phyloP scores from a whole-genome alignment of 1,140 invertebrate genomes.

The Anastatus disparis region DNA sequence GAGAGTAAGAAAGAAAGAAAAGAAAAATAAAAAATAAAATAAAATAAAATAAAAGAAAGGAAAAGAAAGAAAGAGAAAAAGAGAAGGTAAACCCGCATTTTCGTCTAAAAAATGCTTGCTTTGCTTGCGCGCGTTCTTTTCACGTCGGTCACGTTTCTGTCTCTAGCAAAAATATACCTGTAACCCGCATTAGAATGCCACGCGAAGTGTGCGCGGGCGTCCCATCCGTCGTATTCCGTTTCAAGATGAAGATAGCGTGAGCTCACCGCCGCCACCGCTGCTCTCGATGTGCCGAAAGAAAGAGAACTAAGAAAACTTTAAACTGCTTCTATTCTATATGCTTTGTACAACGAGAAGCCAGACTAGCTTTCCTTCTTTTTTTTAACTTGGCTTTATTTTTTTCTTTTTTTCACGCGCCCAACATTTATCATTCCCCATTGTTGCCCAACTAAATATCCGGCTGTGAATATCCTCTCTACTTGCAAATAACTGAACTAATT shows the following conservation, averaged over 20 bases:
- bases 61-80: not conserved
- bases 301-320: not conserved
- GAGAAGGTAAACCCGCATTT: constrained; percentile 9
- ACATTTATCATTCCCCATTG: constrained; percentile 63
- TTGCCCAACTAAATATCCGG: constrained; percentile 61
- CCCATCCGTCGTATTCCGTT: constrained; percentile 57
- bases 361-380: too few relatives aligned
- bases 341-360: too few relatives aligned
- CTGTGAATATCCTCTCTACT: constrained; percentile 42
- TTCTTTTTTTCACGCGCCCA: too few relatives aligned
- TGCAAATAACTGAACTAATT: not conserved
- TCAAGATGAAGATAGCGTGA: constrained; percentile 64
- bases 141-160: constrained; percentile 43
- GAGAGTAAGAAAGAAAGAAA: too few relatives aligned
- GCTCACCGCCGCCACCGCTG: constrained; percentile 32
- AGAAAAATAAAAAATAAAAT: too few relatives aligned
- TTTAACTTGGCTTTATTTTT: too few relatives aligned
- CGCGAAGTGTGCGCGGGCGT: constrained; percentile 48
- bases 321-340: not conserved
- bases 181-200: constrained; percentile 59
- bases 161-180: constrained; percentile 47
- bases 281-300: constrained; percentile 36
- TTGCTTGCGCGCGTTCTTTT: not conserved
- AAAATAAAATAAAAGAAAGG: too few relatives aligned
- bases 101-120: constrained; percentile 2